phyloP scores from a whole-genome alignment of 2,888 invertebrate genomes.

The Microplitis manilae region DNA sequence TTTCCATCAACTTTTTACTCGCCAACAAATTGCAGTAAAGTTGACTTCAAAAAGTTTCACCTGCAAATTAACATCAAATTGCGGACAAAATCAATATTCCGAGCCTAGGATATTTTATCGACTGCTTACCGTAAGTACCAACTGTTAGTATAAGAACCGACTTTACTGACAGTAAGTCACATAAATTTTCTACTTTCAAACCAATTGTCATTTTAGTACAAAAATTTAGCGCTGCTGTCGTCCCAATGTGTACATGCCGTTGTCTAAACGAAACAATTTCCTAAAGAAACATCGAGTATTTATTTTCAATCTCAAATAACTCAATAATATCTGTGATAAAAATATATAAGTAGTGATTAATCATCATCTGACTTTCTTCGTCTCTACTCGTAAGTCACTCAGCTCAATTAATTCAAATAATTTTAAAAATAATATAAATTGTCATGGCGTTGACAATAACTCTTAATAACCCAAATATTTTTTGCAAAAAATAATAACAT shows the following conservation, averaged over 20 bases:
- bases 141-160: too few species aligned
- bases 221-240: slow-evolving; percentile 35
- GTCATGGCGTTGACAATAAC: neutral
- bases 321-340: slow-evolving; percentile 29
- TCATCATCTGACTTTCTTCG: neutral
- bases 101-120: too few species aligned
- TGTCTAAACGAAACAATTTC: slow-evolving; percentile 55
- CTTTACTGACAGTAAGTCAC: slow-evolving; percentile 10
- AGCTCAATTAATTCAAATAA: neutral
- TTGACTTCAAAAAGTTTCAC: too few species aligned
- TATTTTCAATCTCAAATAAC: slow-evolving; percentile 6
- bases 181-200: neutral
- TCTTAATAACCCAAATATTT: neutral
- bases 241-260: slow-evolving; percentile 63
- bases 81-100: too few species aligned
- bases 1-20: too few species aligned
- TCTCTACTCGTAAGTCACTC: neutral
- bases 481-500: neutral
- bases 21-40: too few species aligned
- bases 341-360: slow-evolving; percentile 61
- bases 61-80: too few species aligned
- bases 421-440: neutral
- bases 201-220: neutral
- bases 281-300: neutral
- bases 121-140: too few species aligned